Conservation (phyloP, 35 echinoderm and acorn worm species). For the Apostichopus parvimensis region DNA sequence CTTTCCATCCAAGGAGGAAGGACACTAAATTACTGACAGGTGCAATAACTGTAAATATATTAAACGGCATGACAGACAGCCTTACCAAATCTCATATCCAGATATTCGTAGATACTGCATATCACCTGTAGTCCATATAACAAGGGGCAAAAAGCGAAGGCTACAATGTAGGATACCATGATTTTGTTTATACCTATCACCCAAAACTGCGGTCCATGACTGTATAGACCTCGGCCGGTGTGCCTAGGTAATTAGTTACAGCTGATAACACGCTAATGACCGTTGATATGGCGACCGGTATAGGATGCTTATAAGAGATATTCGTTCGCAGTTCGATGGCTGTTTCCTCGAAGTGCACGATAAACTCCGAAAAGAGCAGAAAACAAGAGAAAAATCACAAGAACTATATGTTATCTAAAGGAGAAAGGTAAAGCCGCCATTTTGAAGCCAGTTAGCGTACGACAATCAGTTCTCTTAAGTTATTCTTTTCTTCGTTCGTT, state of each 20-base stretch:
- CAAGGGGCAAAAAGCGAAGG: not conserved
- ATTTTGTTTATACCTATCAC: not conserved
- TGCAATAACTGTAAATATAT: too few species aligned
- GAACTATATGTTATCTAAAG: not conserved
- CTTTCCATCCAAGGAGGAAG: not conserved
- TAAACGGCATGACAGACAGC: not conserved
- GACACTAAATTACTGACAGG: not conserved
- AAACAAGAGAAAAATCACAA: constrained; percentile 5
- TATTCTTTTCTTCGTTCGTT: too few species aligned
- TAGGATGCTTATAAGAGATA: constrained; percentile 23
- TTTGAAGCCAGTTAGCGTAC: not conserved
- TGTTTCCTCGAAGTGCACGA: constrained; percentile 3
- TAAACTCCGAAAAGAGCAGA: constrained; percentile 1
- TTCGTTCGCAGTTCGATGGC: constrained; percentile 3
- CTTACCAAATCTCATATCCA: constrained; percentile 35
- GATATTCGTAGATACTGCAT: constrained; percentile 38
- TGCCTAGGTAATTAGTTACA: constrained; percentile 15
- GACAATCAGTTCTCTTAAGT: not conserved
- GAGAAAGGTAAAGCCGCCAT: not conserved
- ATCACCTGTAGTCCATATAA: not conserved
- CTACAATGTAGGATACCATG: not conserved
- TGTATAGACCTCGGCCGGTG: constrained; percentile 1
- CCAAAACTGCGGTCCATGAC: constrained; percentile 4
- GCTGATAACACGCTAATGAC: constrained; percentile 1
- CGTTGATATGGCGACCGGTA: not conserved